Evolutionary conservation across 2,113 vertebrate species (phyloP).

Genomic region (Oreochromis spilurus): DNA sequence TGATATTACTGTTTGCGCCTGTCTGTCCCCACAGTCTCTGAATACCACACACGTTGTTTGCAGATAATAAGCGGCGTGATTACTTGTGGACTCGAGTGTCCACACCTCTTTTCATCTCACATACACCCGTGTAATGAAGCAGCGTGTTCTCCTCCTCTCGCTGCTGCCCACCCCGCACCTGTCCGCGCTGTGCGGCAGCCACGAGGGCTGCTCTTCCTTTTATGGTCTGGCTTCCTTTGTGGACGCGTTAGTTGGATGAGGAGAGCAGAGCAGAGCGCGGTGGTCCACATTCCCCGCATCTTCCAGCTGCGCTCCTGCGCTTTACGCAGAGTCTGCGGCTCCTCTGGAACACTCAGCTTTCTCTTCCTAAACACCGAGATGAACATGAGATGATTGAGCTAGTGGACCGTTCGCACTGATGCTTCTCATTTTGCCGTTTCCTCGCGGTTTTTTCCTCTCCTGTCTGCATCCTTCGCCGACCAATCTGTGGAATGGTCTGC

Average conservation of each 20-base stretch:
- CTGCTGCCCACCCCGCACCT: neutral
- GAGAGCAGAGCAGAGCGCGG: neutral
- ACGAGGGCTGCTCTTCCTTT: slow-evolving; percentile 24
- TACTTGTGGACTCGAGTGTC: neutral
- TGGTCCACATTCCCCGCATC: neutral
- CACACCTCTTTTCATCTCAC: neutral
- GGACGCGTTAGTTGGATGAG: slow-evolving; percentile 10
- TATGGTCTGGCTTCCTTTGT: slow-evolving; percentile 59
- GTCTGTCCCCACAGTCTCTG: neutral
- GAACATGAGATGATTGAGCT: neutral
- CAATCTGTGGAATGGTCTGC: slow-evolving; percentile 63
- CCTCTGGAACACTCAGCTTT: neutral
- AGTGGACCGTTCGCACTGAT: neutral
- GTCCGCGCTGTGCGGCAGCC: neutral
- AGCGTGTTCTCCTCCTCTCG: neutral
- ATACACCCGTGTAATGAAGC: neutral
- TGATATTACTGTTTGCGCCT: neutral
- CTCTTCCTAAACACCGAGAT: neutral
- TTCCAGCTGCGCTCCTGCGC: neutral
- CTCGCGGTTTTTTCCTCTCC: neutral
- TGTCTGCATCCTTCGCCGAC: neutral
- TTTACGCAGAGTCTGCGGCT: neutral
- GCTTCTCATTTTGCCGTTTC: neutral
- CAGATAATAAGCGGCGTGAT: neutral
- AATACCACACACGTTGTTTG: neutral